Percentiles rank a stretch among this genome's conserved stretches.
Conservation (phyloP, 2,888 invertebrate species). For the Aphrophora alni region DNA sequence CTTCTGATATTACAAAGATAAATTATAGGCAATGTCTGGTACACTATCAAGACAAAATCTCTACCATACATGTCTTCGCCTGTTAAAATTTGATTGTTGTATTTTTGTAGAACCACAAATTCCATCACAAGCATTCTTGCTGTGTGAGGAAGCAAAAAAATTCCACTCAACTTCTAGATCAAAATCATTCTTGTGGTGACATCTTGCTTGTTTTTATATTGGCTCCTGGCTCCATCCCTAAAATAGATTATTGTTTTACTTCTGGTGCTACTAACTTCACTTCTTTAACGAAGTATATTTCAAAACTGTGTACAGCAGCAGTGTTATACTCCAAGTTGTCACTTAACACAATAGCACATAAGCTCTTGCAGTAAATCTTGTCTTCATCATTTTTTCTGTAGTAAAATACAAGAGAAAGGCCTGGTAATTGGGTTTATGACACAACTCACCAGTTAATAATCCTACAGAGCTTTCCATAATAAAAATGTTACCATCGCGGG, state of each 20-base stretch:
- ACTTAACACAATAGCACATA: conserved; percentile 7
- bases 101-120: too few relatives aligned
- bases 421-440: too few relatives aligned
- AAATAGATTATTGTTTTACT: conserved; percentile 7
- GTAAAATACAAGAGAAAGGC: conserved; percentile 22
- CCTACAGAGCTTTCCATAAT: too few relatives aligned
- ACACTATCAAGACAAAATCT: conserved; percentile 3
- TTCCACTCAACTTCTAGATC: conserved; percentile 19
- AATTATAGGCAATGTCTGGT: conserved; percentile 13
- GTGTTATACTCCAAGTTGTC: conserved; percentile 19
- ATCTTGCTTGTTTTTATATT: conserved; percentile 30
- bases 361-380: conserved; percentile 6
- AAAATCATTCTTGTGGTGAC: too few relatives aligned
- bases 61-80: conserved; percentile 3
- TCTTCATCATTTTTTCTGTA: not conserved
- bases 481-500: too few relatives aligned
- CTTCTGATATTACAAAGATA: conserved; percentile 16
- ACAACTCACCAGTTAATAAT: too few relatives aligned
- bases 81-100: not conserved
- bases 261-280: not conserved
- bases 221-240: not conserved
- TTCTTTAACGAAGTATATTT: conserved; percentile 3
- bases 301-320: conserved; percentile 7
- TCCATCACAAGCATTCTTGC: conserved; percentile 24
- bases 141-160: conserved; percentile 21